Percentiles rank a stretch among this genome's conserved stretches.
phyloP scores from a whole-genome alignment of 2,888 invertebrate genomes.

The Trissolcus japonicus region DNA sequence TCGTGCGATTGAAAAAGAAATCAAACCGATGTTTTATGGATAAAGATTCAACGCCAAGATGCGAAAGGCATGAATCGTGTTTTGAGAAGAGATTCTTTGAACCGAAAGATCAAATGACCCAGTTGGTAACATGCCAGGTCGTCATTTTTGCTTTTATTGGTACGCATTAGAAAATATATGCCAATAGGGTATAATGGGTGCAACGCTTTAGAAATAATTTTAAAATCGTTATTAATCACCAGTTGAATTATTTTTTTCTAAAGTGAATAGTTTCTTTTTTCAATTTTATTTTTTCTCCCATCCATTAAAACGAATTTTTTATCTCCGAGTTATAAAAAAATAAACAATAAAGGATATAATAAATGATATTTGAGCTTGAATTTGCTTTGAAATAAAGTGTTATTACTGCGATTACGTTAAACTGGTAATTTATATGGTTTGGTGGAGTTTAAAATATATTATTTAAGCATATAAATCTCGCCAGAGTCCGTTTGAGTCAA shows the following conservation, averaged over 20 bases:
- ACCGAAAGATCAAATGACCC: slow-evolving; percentile 65
- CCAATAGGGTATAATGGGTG: slow-evolving; percentile 36
- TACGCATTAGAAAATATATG: slow-evolving; percentile 53
- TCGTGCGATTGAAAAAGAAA: slow-evolving; percentile 35
- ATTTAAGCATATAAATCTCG: slow-evolving; percentile 22
- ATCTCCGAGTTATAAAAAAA: background rate
- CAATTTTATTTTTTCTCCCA: background rate
- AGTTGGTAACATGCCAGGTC: slow-evolving; percentile 64
- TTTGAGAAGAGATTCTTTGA: slow-evolving; percentile 56
- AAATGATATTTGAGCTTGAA: slow-evolving; percentile 1
- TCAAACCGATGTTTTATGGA: slow-evolving; percentile 40
- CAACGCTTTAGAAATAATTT: slow-evolving; percentile 2
- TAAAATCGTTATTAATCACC: background rate
- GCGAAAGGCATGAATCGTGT: slow-evolving; percentile 46
- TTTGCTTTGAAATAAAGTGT: slow-evolving; percentile 5
- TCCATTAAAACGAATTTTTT: background rate
- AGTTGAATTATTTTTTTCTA: background rate
- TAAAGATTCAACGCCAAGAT: slow-evolving; percentile 24
- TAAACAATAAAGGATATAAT: background rate
- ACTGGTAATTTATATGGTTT: slow-evolving; percentile 21
- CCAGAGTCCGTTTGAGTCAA: slow-evolving; percentile 17
- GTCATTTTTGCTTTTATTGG: slow-evolving; percentile 55
- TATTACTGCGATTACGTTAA: slow-evolving; percentile 15
- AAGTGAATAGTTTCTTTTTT: background rate
- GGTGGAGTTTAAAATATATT: slow-evolving; percentile 19